These are phyloP conservation scores for Varecia variegata DNA, from an alignment of 2,797 vertebrate genomes.

Conservation along the genomic window DNA sequence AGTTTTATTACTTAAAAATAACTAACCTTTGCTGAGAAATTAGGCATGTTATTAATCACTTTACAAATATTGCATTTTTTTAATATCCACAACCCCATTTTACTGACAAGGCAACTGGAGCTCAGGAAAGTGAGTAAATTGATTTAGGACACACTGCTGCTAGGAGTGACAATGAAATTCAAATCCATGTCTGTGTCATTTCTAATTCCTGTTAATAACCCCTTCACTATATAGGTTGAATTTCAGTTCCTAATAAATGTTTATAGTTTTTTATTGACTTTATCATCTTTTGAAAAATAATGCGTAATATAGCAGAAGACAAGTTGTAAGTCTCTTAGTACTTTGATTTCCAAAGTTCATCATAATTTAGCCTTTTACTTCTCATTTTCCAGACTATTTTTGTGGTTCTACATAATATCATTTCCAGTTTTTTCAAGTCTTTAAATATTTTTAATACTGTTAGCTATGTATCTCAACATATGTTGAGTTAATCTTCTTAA, in stretches of 20 bases:
- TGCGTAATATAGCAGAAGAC: background rate
- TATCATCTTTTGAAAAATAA: background rate
- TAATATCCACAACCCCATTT: background rate
- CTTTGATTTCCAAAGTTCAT: background rate
- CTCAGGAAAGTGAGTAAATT: background rate
- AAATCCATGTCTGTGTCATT: background rate
- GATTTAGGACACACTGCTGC: background rate
- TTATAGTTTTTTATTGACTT: background rate
- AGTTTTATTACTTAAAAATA: background rate
- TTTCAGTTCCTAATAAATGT: background rate
- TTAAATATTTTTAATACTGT: background rate
- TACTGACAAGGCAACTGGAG: background rate
- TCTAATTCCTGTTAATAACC: background rate
- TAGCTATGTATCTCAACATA: background rate
- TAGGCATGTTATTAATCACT: background rate
- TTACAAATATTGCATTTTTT: background rate
- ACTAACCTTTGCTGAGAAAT: background rate
- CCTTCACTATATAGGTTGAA: background rate
- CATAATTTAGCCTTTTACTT: background rate
- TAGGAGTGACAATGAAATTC: background rate
- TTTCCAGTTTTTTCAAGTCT: background rate
- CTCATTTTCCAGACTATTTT: background rate
- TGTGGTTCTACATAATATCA: background rate
- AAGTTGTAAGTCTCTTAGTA: background rate
- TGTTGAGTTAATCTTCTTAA: background rate